These are phyloP conservation scores for Drosophila ambigua DNA, from an alignment of 1,140 invertebrate species.

Conservation along the genomic window DNA sequence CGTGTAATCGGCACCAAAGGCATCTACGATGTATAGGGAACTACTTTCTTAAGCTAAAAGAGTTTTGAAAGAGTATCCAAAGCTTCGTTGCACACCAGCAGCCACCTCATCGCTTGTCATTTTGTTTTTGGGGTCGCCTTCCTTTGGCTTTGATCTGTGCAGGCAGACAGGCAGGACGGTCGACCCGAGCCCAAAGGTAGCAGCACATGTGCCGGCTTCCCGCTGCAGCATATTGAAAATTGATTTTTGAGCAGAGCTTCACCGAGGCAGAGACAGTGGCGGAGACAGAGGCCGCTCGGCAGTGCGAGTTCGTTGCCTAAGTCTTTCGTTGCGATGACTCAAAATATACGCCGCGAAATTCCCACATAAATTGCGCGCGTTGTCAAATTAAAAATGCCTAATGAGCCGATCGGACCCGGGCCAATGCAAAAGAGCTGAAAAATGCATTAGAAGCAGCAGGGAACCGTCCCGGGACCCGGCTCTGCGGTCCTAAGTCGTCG, in stretches of 20 bases:
- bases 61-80: not conserved
- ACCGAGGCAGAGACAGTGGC: too few species aligned
- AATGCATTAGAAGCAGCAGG: constrained; percentile 73
- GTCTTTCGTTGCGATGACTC: constrained; percentile 70
- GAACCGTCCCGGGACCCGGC: constrained; percentile 3
- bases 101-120: constrained; percentile 24
- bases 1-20: too few species aligned
- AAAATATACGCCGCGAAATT: constrained; percentile 74
- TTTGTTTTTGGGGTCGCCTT: constrained; percentile 49
- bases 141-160: constrained; percentile 71
- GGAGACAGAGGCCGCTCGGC: not conserved
- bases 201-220: constrained; percentile 7
- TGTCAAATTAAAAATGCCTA: constrained; percentile 83
- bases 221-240: constrained; percentile 79
- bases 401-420: constrained; percentile 66
- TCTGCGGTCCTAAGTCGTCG: not conserved
- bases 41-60: too few species aligned
- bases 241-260: constrained; percentile 60
- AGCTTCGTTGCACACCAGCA: not conserved
- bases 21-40: too few species aligned
- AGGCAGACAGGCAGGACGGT: constrained; percentile 28
- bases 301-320: constrained; percentile 57
- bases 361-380: constrained; percentile 80
- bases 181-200: constrained; percentile 38
- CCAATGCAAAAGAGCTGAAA: constrained; percentile 76